Evolutionary conservation across 2,797 vertebrate genomes (phyloP).

Genomic region (Xiphophorus birchmanni): DNA sequence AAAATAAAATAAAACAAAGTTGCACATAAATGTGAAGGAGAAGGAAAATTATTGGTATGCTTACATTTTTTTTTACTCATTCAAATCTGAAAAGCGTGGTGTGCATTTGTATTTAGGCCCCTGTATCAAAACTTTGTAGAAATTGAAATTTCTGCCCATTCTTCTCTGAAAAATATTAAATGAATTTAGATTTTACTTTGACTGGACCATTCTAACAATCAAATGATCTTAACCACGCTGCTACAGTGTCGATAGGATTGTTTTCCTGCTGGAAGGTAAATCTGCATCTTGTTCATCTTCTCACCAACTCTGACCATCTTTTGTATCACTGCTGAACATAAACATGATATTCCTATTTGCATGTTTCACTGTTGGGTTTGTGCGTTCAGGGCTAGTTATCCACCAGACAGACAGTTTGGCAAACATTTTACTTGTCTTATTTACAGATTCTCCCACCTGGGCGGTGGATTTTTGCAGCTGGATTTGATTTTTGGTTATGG

Average conservation of each 20-base stretch:
- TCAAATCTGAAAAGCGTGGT: background rate
- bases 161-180: background rate
- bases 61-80: background rate
- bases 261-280: background rate
- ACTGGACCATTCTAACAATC: background rate
- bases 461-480: background rate
- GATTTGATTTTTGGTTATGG: background rate
- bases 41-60: too few relatives aligned
- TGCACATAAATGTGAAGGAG: background rate
- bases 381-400: background rate
- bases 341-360: background rate
- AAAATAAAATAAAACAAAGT: background rate
- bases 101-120: background rate
- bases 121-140: background rate
- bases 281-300: background rate
- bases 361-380: background rate
- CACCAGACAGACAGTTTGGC: background rate
- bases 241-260: background rate
- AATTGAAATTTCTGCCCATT: background rate
- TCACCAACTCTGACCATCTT: background rate
- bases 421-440: background rate
- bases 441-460: background rate
- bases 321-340: background rate
- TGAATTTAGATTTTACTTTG: background rate
- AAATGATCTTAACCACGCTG: background rate